Conservation (phyloP, 2,797 vertebrate genomes). For the Astyanax mexicanus region DNA sequence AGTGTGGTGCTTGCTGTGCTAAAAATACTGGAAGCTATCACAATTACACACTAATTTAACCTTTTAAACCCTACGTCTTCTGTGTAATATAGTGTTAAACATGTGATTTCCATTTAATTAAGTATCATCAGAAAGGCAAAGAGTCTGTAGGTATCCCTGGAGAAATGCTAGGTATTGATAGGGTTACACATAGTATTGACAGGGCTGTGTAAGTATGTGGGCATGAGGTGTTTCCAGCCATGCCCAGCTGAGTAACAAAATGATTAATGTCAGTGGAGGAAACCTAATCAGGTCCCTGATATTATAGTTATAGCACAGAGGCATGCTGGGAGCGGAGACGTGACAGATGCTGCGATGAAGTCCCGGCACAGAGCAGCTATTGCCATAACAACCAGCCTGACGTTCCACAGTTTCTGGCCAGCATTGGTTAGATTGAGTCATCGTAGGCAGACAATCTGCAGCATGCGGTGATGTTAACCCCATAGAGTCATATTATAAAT, state of each 20-base stretch:
- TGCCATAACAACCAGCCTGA: slow-evolving; percentile 46
- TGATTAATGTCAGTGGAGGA: not conserved
- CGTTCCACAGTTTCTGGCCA: not conserved
- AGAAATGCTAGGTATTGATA: not conserved
- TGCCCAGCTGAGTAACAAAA: not conserved
- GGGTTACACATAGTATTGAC: slow-evolving; percentile 18
- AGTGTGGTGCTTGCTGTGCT: not conserved
- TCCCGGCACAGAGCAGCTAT: slow-evolving; percentile 16
- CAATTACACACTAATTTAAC: no score
- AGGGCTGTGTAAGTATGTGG: not conserved
- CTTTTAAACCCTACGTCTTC: no score
- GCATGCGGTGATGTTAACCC: not conserved
- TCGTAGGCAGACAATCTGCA: not conserved
- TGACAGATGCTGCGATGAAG: slow-evolving; percentile 21
- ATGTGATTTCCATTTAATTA: no score
- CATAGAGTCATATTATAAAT: not conserved
- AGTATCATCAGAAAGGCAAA: not conserved
- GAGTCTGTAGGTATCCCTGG: not conserved
- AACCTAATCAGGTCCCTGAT: not conserved
- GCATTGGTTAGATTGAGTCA: slow-evolving; percentile 13
- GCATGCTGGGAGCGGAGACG: not conserved
- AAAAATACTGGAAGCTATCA: not conserved
- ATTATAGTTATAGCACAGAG: not conserved
- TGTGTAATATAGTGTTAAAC: no score
- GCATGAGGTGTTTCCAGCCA: not conserved